Evolutionary conservation across 1,140 invertebrate genomes (phyloP), one percentile per base, ranked within the genome.

Genomic region (Batillaria attramentaria): DNA sequence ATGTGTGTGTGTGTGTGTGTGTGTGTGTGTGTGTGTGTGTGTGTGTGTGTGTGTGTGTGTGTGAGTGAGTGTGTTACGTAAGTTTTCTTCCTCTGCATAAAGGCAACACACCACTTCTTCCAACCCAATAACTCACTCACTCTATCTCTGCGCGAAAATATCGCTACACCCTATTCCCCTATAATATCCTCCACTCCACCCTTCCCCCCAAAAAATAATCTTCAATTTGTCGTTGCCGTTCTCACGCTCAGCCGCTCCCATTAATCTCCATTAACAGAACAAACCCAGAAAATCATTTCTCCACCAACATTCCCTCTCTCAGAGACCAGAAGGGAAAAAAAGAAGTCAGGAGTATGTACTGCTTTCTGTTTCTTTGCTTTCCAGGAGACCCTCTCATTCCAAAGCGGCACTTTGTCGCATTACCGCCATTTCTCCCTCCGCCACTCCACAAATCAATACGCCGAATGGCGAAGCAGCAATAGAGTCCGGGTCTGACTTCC

Each of bases 251-350:
- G 57, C 62, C 4, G 42, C 73, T 75, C 62, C 31, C 73, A 75
- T 75, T 65, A 75, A 75, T 75, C 73, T 37, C 73, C 73, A 75
- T 75, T 75, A 75, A 42, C 73, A 37, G 73, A 75, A 62, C 73
- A 75, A 75, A 75, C 57, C 57, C 54, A 39, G 57, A 16, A 41
- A 62, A 42, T 41, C 57, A 62, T 42, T 57, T 24, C 57, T 42
- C 20, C 5, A 75, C 20, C 42, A 41, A 62, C 33, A 42, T 75
- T 75, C 60, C 42, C 73, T 4, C 73, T 41, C 39, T 70, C 73
- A 10, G 54, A 18, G 20, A n/a, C n/a, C n/a, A n/a, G n/a, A n/a
- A n/a, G n/a, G n/a, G n/a, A n/a, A n/a, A n/a, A n/a, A n/a, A 75
- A 65, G 42, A 75, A 62, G 54, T 75, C 73, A 41, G 10, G 42